These are phyloP conservation scores for Boloria selene DNA, from an alignment of 2,888 invertebrate species.

Conservation along the genomic window DNA sequence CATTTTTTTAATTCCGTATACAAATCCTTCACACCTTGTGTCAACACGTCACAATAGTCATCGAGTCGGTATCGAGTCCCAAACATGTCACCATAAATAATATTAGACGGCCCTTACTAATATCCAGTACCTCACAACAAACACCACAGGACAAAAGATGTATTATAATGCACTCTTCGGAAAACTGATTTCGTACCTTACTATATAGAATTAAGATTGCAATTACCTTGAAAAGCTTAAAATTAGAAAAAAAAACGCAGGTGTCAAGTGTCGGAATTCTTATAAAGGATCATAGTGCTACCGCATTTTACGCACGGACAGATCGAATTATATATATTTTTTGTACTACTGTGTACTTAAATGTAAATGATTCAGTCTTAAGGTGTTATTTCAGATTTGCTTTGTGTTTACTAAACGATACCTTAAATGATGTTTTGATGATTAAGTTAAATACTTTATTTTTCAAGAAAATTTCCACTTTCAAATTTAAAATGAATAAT, in stretches of 20 bases:
- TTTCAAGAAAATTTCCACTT: too few species aligned
- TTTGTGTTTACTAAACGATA: too few species aligned
- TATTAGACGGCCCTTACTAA: slow-evolving; percentile 18
- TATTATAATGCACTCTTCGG: slow-evolving; percentile 26
- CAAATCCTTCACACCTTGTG: slow-evolving; percentile 18
- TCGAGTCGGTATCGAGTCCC: slow-evolving; percentile 23
- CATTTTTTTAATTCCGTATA: not conserved
- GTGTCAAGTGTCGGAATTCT: slow-evolving; percentile 52
- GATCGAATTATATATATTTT: not conserved
- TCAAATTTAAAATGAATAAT: too few species aligned
- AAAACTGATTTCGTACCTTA: slow-evolving; percentile 9
- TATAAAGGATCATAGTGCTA: slow-evolving; percentile 3
- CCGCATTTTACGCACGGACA: slow-evolving; percentile 1
- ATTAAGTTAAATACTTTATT: too few species aligned
- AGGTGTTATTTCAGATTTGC: too few species aligned
- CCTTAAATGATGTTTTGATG: too few species aligned
- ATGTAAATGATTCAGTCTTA: too few species aligned
- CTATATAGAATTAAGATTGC: slow-evolving; percentile 14
- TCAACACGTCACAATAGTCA: slow-evolving; percentile 19
- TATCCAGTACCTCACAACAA: slow-evolving; percentile 15
- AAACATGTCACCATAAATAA: slow-evolving; percentile 40
- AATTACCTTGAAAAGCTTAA: slow-evolving; percentile 15
- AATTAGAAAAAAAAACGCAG: slow-evolving; percentile 42
- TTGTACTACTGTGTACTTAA: not conserved
- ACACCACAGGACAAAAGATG: slow-evolving; percentile 17